Conservation (phyloP, 2,888 invertebrate genomes). For the Lysandra bellargus region DNA sequence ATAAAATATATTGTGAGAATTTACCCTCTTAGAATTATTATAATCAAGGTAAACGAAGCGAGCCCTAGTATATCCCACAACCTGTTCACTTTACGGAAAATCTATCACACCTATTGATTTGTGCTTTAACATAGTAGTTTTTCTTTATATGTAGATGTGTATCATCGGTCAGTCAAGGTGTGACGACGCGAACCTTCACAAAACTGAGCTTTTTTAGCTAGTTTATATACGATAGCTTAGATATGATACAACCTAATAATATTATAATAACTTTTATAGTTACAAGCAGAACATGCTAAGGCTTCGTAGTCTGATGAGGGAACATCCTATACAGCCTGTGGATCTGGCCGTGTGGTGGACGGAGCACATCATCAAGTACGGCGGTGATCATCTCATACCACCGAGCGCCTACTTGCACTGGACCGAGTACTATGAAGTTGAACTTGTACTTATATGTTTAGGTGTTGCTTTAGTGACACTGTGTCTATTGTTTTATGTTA, state of each 20-base stretch:
- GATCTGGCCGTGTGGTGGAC: slow-evolving; percentile 54
- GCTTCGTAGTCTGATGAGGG: slow-evolving; percentile 42
- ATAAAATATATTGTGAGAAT: background rate
- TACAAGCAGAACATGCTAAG: slow-evolving; percentile 45
- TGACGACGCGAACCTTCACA: too few relatives aligned
- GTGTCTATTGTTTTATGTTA: background rate
- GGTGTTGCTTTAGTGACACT: slow-evolving; percentile 4
- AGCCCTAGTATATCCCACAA: too few relatives aligned
- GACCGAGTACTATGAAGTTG: slow-evolving; percentile 45
- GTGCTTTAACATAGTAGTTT: too few relatives aligned
- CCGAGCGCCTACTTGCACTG: slow-evolving; percentile 47
- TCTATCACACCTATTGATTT: too few relatives aligned
- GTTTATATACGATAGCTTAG: background rate
- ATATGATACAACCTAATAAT: background rate
- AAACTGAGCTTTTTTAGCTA: too few relatives aligned
- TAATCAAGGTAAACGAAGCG: background rate
- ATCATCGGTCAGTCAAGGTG: too few relatives aligned
- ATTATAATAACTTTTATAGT: slow-evolving; percentile 38
- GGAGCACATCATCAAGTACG: slow-evolving; percentile 50
- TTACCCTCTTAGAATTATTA: background rate
- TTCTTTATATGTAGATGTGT: too few relatives aligned
- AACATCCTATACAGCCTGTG: slow-evolving; percentile 45
- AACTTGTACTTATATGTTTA: slow-evolving; percentile 37
- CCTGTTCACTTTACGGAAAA: too few relatives aligned
- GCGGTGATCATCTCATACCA: slow-evolving; percentile 48